Conservation (phyloP, 1,140 invertebrate genomes). For the Dinothrombium tinctorium region DNA sequence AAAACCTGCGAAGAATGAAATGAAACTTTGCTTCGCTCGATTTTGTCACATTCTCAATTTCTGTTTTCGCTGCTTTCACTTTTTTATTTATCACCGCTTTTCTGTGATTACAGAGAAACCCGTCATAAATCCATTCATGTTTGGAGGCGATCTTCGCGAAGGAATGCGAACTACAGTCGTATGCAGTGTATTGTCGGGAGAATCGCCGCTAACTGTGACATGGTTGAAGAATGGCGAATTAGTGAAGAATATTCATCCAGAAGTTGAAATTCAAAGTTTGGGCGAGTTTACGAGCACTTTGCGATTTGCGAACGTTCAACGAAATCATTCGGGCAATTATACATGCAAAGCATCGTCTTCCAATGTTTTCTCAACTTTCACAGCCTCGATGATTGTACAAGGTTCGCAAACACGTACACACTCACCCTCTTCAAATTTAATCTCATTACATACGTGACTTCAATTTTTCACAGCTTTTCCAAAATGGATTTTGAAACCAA, state of each 20-base stretch:
- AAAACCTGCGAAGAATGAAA: too few relatives aligned
- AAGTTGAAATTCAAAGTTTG: conserved; percentile 10
- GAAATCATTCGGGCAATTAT: conserved; percentile 41
- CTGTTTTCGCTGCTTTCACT: too few relatives aligned
- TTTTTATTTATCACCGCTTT: neutral
- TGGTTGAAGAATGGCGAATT: conserved; percentile 15
- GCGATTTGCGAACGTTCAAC: conserved; percentile 8
- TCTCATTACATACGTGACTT: neutral
- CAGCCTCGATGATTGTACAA: conserved; percentile 40
- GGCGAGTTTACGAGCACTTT: conserved; percentile 13
- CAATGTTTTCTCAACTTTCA: conserved; percentile 20
- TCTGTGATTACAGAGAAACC: conserved; percentile 7
- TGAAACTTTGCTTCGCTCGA: too few relatives aligned
- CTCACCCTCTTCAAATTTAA: too few relatives aligned
- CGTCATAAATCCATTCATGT: conserved; percentile 22
- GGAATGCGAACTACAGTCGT: conserved; percentile 21
- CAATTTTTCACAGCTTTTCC: conserved; percentile 21
- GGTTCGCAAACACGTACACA: too few relatives aligned
- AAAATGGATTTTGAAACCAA: conserved; percentile 23
- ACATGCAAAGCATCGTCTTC: conserved; percentile 32
- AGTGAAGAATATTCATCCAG: conserved; percentile 24
- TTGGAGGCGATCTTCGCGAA: conserved; percentile 37
- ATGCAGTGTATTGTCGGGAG: conserved; percentile 21
- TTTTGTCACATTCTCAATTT: too few relatives aligned
- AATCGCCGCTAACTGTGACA: conserved; percentile 14